A percentile compares a stretch with the other conserved stretches of the same genome.
Conservation (phyloP, 2,797 vertebrate species). For the Setipinna tenuifilis region DNA sequence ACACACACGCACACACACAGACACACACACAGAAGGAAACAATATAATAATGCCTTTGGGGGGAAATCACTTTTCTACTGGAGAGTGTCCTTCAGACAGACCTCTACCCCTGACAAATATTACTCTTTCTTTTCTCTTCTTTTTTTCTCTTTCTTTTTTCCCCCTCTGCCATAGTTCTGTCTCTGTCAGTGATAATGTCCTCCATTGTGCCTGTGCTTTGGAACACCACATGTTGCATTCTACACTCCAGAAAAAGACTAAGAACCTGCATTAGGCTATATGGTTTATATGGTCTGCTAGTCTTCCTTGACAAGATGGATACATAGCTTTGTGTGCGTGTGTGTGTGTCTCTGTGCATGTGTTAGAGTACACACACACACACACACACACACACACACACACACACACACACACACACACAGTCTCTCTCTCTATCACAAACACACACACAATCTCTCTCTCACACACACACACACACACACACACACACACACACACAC, state of each 20-base stretch:
- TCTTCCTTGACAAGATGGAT: not conserved
- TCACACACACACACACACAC: no score
- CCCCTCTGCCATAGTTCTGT: no score
- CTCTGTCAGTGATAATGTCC: no score
- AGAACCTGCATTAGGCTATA: not conserved
- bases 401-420: no score
- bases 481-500: no score
- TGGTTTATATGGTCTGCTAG: not conserved
- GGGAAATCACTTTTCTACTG: not conserved
- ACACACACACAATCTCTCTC: no score
- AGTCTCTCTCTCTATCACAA: no score
- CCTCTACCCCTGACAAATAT: not conserved
- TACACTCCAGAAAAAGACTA: not conserved
- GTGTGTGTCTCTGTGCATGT: no score
- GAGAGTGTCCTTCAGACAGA: not conserved
- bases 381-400: no score
- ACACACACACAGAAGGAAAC: not conserved
- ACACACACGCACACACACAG: slow-evolving; percentile 16
- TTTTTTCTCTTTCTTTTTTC: not conserved
- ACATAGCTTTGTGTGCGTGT: not conserved
- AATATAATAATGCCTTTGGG: not conserved
- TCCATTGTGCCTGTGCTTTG: not conserved
- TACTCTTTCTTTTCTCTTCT: not conserved
- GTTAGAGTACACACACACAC: no score
- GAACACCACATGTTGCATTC: not conserved